phyloP scores from a whole-genome alignment of 2,113 vertebrate species.

The Spermophilus dauricus region DNA sequence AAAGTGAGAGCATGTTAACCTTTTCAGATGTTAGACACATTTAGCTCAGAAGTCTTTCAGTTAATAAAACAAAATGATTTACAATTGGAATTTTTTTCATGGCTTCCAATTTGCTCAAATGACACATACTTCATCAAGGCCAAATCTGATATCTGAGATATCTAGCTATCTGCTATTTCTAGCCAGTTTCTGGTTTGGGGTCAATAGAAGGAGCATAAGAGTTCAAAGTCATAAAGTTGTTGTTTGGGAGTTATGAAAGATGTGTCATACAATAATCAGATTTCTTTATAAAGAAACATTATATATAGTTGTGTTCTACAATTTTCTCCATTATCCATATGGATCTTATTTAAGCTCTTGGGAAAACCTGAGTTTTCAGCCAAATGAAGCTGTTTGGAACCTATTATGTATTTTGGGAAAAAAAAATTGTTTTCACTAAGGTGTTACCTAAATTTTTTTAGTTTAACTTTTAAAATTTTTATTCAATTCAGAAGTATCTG shows the following conservation, averaged over 20 bases:
- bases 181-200: slow-evolving; percentile 24
- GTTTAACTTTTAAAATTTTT: slow-evolving; percentile 23
- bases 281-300: slow-evolving; percentile 53
- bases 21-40: not conserved
- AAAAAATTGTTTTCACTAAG: slow-evolving; percentile 44
- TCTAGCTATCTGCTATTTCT: slow-evolving; percentile 39
- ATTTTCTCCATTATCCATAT: slow-evolving; percentile 17
- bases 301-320: not conserved
- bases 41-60: slow-evolving; percentile 28
- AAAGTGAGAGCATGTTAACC: slow-evolving; percentile 22
- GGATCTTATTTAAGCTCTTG: slow-evolving; percentile 37
- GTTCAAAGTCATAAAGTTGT: not conserved
- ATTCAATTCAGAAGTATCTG: not conserved
- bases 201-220: slow-evolving; percentile 71
- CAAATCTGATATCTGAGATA: not conserved
- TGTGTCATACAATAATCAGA: not conserved
- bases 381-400: slow-evolving; percentile 22
- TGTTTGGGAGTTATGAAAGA: not conserved
- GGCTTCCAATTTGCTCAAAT: not conserved
- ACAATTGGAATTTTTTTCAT: not conserved
- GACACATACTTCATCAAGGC: not conserved
- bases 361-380: slow-evolving; percentile 26
- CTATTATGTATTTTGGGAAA: slow-evolving; percentile 31
- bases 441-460: slow-evolving; percentile 31
- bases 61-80: slow-evolving; percentile 37